phyloP scores from a whole-genome alignment of 2,797 vertebrate genomes.

The Sebastes minor region DNA sequence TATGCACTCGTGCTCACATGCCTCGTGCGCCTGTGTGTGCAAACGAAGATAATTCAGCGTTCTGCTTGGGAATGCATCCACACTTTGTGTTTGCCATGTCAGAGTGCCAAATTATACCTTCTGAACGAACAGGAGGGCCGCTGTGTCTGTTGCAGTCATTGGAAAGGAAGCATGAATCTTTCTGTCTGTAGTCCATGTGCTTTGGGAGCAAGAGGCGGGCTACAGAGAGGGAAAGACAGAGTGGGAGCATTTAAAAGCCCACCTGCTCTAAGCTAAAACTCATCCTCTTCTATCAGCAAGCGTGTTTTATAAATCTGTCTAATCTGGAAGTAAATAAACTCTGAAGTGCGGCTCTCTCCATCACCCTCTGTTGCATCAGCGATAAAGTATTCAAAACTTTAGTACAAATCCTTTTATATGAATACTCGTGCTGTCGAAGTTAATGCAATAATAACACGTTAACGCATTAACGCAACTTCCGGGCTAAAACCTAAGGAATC shows the following conservation, averaged over 20 bases:
- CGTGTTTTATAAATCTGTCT: constrained; percentile 34
- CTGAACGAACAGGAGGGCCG: constrained; percentile 42
- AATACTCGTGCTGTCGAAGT: background rate
- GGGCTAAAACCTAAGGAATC: too few relatives aligned
- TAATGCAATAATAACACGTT: too few relatives aligned
- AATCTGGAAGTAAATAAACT: constrained; percentile 40
- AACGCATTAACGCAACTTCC: too few relatives aligned
- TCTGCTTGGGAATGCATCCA: constrained; percentile 53
- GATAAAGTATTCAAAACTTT: background rate
- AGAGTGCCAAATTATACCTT: constrained; percentile 62
- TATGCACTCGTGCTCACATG: constrained; percentile 5
- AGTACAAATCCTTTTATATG: background rate
- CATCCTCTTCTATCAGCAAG: constrained; percentile 24
- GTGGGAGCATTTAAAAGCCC: constrained; percentile 52
- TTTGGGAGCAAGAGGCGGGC: constrained; percentile 33
- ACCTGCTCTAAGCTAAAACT: constrained; percentile 39
- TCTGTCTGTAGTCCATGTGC: constrained; percentile 50
- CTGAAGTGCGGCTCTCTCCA: background rate
- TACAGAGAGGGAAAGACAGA: constrained; percentile 40
- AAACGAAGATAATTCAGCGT: constrained; percentile 68
- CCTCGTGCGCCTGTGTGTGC: constrained; percentile 45
- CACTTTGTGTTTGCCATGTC: constrained; percentile 56
- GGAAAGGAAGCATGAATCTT: constrained; percentile 54
- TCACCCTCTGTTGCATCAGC: constrained; percentile 3
- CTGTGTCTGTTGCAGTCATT: constrained; percentile 49